Evolutionary conservation across 2,888 invertebrate genomes (phyloP).

Genomic region (Clistopyga incitator): DNA sequence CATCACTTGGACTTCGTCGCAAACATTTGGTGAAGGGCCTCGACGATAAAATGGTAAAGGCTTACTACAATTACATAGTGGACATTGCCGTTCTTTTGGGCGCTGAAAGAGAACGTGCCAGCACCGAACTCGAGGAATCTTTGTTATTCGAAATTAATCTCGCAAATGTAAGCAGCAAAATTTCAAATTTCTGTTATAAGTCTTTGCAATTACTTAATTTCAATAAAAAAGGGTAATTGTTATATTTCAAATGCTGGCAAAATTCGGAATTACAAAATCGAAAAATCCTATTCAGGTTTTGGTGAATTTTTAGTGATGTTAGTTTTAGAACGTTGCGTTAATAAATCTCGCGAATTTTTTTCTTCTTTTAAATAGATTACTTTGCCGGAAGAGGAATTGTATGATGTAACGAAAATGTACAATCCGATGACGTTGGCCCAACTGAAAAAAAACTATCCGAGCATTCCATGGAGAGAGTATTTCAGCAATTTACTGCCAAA

Average conservation of each 20-base stretch:
- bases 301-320: too few species aligned
- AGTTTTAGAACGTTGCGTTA: too few species aligned
- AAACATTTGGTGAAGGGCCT: conserved; percentile 94
- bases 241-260: too few species aligned
- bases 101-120: conserved; percentile 89
- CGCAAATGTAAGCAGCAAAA: conserved; percentile 91
- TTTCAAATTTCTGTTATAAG: too few species aligned
- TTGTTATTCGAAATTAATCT: conserved; percentile 95
- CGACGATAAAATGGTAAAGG: conserved; percentile 93
- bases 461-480: conserved; percentile 93
- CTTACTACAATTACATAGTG: conserved; percentile 94
- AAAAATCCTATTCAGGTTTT: too few species aligned
- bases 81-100: conserved; percentile 94
- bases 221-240: too few species aligned
- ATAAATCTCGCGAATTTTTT: too few species aligned
- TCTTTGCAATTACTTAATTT: too few species aligned
- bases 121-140: conserved; percentile 90
- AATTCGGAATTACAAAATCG: too few species aligned
- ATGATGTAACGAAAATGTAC: conserved; percentile 96
- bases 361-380: too few species aligned
- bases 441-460: conserved; percentile 90
- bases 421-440: conserved; percentile 95
- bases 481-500: conserved; percentile 92
- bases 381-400: conserved; percentile 92
- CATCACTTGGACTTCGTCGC: conserved; percentile 92